These are phyloP conservation scores for Colaptes auratus DNA, from an alignment of 2,113 vertebrate species.

Conservation along the genomic window DNA sequence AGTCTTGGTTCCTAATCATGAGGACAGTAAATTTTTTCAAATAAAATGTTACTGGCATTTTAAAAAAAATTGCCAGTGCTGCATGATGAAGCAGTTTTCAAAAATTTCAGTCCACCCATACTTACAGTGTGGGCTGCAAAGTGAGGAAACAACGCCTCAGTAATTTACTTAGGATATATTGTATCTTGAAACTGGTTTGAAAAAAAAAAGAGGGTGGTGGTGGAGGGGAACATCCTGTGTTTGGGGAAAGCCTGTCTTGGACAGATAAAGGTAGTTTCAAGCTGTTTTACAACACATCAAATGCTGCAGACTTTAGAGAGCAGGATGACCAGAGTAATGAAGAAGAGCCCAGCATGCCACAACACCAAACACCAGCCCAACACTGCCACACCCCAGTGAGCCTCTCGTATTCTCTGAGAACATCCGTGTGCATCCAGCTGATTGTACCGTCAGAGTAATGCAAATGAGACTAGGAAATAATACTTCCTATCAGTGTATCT, in stretches of 20 bases:
- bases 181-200: not conserved
- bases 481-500: not conserved
- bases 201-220: not conserved
- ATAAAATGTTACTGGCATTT: not conserved
- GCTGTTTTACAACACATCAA: not conserved
- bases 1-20: not conserved
- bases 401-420: fast-evolving
- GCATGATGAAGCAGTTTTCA: not conserved
- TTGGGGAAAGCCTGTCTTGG: not conserved
- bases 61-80: not conserved
- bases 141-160: not conserved
- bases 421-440: not conserved
- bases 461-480: not conserved
- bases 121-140: not conserved
- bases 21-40: not conserved
- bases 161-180: not conserved
- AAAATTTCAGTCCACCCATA: not conserved
- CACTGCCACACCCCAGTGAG: fast-evolving
- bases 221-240: not conserved
- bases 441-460: not conserved
- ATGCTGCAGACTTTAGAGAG: not conserved
- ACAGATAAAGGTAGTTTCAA: not conserved
- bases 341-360: not conserved
- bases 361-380: not conserved
- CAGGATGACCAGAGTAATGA: not conserved